phyloP scores from a whole-genome alignment of 1,140 invertebrate genomes.

The Drosophila bocqueti region DNA sequence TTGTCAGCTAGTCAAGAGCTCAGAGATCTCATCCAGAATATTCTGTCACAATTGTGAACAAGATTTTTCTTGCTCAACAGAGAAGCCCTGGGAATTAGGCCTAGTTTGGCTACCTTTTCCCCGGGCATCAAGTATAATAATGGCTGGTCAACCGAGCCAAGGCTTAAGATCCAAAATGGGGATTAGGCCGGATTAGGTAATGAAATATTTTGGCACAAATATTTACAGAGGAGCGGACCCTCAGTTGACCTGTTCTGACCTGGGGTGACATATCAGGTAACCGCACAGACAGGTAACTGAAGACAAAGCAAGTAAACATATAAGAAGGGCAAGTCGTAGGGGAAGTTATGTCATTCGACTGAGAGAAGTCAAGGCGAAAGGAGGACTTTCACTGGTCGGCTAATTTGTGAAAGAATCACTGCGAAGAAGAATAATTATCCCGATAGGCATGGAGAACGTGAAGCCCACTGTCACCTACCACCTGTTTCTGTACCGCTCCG shows the following conservation, averaged over 20 bases:
- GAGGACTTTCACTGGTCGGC: conserved; percentile 41
- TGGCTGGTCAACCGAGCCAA: conserved; percentile 57
- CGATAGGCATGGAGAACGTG: conserved; percentile 54
- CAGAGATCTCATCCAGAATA: background rate
- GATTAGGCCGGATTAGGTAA: conserved; percentile 72
- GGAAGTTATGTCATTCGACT: conserved; percentile 40
- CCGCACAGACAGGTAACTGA: conserved; percentile 26
- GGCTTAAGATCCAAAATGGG: conserved; percentile 59
- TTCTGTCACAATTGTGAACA: conserved; percentile 18
- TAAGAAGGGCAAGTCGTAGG: conserved; percentile 9
- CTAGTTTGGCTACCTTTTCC: conserved; percentile 14
- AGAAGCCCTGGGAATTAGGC: background rate
- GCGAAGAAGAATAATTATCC: background rate
- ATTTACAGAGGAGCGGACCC: conserved; percentile 51
- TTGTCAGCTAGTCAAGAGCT: background rate
- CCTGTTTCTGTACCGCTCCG: conserved; percentile 69
- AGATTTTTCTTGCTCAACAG: conserved; percentile 20
- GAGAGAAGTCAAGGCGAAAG: conserved; percentile 42
- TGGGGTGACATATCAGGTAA: conserved; percentile 18
- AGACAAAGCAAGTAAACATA: conserved; percentile 6
- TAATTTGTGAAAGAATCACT: conserved; percentile 1
- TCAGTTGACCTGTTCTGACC: conserved; percentile 21
- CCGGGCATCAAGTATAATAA: conserved; percentile 51
- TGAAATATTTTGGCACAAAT: conserved; percentile 82
- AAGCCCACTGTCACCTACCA: conserved; percentile 74